phyloP scores from a whole-genome alignment of 2,797 vertebrate genomes.

The Falco biarmicus region DNA sequence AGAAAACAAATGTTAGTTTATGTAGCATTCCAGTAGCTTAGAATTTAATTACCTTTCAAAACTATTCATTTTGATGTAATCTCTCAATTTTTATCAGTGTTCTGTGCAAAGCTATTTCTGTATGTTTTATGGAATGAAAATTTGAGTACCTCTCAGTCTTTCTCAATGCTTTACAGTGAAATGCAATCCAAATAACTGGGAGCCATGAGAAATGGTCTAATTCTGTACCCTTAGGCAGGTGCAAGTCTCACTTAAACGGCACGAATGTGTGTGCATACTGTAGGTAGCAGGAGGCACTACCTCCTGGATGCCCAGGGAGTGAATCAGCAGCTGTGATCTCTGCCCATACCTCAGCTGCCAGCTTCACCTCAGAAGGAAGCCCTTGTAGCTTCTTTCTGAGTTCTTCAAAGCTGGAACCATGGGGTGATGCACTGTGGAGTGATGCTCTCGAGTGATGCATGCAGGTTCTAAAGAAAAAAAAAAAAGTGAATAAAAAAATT shows the following conservation, averaged over 20 bases:
- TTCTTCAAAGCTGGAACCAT: not conserved
- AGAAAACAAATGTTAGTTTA: not conserved
- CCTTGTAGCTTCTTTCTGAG: not conserved
- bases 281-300: not conserved
- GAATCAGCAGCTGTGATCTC: not conserved
- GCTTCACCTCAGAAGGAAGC: not conserved
- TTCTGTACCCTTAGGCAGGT: not conserved
- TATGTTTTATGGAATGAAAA: not conserved
- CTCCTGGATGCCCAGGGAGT: not conserved
- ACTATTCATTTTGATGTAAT: not conserved
- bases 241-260: not conserved
- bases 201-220: fast-evolving
- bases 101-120: not conserved
- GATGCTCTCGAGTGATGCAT: not conserved
- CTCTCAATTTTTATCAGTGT: not conserved
- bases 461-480: not conserved
- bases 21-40: not conserved
- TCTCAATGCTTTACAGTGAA: not conserved
- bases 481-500: not conserved
- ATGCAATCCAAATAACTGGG: fast-evolving
- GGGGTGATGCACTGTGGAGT: not conserved
- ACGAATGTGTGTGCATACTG: not conserved
- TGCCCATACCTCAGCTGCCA: not conserved
- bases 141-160: not conserved
- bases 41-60: not conserved